phyloP scores from a whole-genome alignment of 2,888 invertebrate species.

The Phortica magna region DNA sequence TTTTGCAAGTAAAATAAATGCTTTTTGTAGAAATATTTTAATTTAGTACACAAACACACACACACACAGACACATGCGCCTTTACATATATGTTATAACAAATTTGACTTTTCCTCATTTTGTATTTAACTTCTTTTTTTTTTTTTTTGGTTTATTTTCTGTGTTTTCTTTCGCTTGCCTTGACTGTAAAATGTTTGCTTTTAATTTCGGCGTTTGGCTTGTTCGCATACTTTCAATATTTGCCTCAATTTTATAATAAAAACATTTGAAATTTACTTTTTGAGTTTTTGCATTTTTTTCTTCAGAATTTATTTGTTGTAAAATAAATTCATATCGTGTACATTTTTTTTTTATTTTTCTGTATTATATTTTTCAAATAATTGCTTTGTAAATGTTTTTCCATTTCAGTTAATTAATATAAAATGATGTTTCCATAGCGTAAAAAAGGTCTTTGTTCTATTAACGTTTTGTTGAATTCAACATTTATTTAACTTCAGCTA shows the following conservation, averaged over 20 bases:
- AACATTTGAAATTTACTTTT: conserved; percentile 23
- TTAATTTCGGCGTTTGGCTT: conserved; percentile 61
- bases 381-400: no score
- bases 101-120: conserved; percentile 26
- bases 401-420: no score
- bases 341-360: no score
- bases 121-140: conserved; percentile 36
- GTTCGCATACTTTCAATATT: conserved; percentile 15
- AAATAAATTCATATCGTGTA: no score
- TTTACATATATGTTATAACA: conserved; percentile 35
- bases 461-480: no score
- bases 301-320: background rate
- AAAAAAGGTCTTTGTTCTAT: no score
- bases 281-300: background rate
- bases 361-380: no score
- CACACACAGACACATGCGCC: background rate
- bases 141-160: no score
- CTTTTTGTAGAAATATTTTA: conserved; percentile 68
- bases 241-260: conserved; percentile 10
- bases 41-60: conserved; percentile 38
- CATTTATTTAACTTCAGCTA: no score
- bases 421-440: no score
- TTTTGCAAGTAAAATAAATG: conserved; percentile 60
- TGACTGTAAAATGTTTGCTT: conserved; percentile 61
- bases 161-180: background rate